Base-by-base conservation (phyloP, 2,797 vertebrate genomes). In the Pangasius djambal region DNA sequence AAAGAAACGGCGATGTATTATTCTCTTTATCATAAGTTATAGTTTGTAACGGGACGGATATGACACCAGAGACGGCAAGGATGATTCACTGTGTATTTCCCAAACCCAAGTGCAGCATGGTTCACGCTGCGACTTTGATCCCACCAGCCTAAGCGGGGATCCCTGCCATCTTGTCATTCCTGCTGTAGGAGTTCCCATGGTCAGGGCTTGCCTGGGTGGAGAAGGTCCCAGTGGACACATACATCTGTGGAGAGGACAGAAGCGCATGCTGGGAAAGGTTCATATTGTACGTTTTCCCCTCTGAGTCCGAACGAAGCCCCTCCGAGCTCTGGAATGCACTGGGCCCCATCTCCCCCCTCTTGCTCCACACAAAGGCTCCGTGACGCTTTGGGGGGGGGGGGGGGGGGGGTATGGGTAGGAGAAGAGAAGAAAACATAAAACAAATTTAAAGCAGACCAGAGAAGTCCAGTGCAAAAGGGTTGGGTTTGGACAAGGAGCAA, bases 361-460 rank as follows among this genome's bases (percentile, higher is more conserved):
- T 92, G 86, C 82, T 94, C 91, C 94, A 94, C 92, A 95, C 92
- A 94, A 96, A 96, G 91, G 92, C 91, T 95, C 95, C 95, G 52
- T 94, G 94, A 93, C 91, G 0, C 96, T 96, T 94, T 90, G 93
- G 95, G 1, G 93, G 93, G 94, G 92, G 0, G 40, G 93, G 94
- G 92, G 94, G 91, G 94, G 91, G 40, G 79, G 48, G 13, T n/a
- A n/a, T n/a, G n/a, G 52, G 8, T 37, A 81, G 10, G 31, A 31
- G 12, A 37, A 86, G 59, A 57, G 77, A 44, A 22, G 88, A 48
- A 86, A 89, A 89, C 87, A 86, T 90, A 88, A 89, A 86, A 81
- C 75, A 87, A 75, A 78, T 87, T 89, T 87, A 86, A 90, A 89
- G 83, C 74, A 85, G 75, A 70, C 34, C 50, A 77, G 50, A 82